These are phyloP conservation scores for cattle (Bos taurus) DNA, from an alignment of 2,113 vertebrate species.

Conservation along the genomic window ARS-UCD2.0 NC_037348.1:6853001-6853500, in stretches of 20 bases:
- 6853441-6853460: neutral
- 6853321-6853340: neutral
- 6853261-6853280: neutral
- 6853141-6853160: neutral
- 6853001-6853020: neutral
- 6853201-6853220: neutral
- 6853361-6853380: neutral
- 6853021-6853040: neutral
- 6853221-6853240: neutral
- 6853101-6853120: neutral
- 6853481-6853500: neutral
- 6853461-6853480: neutral
- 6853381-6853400: neutral
- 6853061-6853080: neutral
- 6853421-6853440: neutral
- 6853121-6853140: neutral
- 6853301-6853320: neutral
- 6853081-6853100: neutral
- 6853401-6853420: no score
- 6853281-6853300: neutral
- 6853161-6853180: neutral
- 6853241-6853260: neutral
- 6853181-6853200: neutral
- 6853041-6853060: neutral
- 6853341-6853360: neutral